phyloP scores from a whole-genome alignment of 2,113 vertebrate species.

The Megaceryle maxima region DNA sequence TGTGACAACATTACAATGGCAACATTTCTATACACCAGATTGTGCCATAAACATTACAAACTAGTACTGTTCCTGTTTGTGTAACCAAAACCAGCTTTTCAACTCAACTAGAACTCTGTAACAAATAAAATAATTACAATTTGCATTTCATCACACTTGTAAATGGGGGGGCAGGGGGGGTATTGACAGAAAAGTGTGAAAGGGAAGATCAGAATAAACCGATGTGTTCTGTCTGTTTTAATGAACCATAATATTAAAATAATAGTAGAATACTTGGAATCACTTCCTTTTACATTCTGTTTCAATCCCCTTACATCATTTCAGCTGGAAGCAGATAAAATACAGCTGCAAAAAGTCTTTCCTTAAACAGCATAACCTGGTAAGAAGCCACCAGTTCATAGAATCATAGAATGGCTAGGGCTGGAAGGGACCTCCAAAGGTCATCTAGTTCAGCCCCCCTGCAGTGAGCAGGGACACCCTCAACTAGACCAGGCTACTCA shows the following conservation, averaged over 20 bases:
- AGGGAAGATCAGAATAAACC: background rate
- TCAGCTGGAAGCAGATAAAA: background rate
- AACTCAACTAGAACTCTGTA: background rate
- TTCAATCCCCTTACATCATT: background rate
- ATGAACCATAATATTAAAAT: background rate
- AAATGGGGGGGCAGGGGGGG: background rate
- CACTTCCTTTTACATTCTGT: background rate
- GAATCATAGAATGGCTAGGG: too few relatives aligned
- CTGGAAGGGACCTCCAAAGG: too few relatives aligned
- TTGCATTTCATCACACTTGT: background rate
- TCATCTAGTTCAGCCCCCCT: too few relatives aligned
- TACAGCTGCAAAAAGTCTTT: background rate
- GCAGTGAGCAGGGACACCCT: too few relatives aligned
- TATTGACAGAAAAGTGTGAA: background rate
- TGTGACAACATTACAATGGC: background rate
- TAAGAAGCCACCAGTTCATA: background rate
- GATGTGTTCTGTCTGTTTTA: background rate
- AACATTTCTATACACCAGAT: background rate
- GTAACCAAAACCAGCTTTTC: background rate
- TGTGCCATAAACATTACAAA: background rate
- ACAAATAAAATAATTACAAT: background rate
- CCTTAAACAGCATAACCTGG: background rate
- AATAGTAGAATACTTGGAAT: background rate
- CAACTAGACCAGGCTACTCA: too few relatives aligned
- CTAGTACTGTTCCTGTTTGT: background rate